phyloP scores from a whole-genome alignment of 2,113 vertebrate species.

The Phalacrocorax brasilianus region DNA sequence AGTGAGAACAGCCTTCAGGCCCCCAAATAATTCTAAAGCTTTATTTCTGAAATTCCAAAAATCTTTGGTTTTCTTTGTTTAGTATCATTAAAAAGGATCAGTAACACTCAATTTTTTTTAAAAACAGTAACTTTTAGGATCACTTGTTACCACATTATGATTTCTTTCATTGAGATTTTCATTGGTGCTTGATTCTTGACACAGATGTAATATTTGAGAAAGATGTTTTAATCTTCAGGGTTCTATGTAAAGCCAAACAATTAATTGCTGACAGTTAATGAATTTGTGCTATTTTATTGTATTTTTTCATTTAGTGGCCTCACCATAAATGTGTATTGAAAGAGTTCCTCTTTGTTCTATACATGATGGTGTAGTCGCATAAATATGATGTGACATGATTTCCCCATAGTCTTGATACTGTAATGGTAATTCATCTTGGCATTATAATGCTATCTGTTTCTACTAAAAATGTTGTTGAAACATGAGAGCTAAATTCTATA shows the following conservation, averaged over 20 bases:
- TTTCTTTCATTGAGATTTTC: background rate
- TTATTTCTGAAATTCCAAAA: background rate
- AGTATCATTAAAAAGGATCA: background rate
- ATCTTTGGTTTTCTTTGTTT: background rate
- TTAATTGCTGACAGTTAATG: background rate
- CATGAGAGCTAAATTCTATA: background rate
- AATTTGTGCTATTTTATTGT: background rate
- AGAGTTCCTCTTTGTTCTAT: background rate
- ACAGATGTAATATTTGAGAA: background rate
- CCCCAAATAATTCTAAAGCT: background rate
- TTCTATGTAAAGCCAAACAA: background rate
- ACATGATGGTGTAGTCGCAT: background rate
- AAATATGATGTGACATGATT: slow-evolving; percentile 18
- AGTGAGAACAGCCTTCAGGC: background rate
- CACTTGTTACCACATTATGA: background rate
- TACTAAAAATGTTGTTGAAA: slow-evolving; percentile 26
- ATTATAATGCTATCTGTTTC: background rate
- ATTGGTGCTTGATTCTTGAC: background rate
- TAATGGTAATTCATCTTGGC: background rate
- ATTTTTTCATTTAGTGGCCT: background rate
- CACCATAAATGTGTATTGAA: background rate
- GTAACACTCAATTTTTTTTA: background rate
- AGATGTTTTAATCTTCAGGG: background rate
- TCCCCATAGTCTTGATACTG: background rate
- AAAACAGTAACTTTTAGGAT: background rate